Base-by-base conservation (phyloP, 1,140 invertebrate genomes). In the Choristoneura fumiferana region DNA sequence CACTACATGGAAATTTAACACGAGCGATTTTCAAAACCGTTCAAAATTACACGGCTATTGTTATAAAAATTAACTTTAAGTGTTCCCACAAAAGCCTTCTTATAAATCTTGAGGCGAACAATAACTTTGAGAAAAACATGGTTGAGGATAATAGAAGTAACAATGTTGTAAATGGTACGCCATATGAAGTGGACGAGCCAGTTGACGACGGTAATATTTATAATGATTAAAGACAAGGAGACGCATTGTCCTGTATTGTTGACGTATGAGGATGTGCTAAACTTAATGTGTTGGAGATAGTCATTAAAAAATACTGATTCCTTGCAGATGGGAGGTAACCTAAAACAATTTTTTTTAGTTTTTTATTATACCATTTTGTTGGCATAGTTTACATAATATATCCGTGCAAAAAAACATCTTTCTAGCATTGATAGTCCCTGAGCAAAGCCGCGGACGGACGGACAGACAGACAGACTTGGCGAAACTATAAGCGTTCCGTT, bases 111-210 rank as follows among this genome's bases (percentile, higher is more conserved):
- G 18, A 4, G 5, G 4, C 10, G 40, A 49, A 49, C 43, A 49
- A 49, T 49, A 14, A 18, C 3, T 10, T 12, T 29, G 17, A 49
- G 43, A 49, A 49, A 49, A 49, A 49, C 43, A 49, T 49, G 43
- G 43, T 10, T 18, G 43, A 18, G 22, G 43, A 49, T 49, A 49
- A 49, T 49, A 18, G 22, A 49, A 17, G 10, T 22, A 49, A 49
- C 43, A 49, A 49, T 49, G 43, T 49, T 49, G 18, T n/a, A 22
- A 49, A 49, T 49, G 43, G 22, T 49, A 10, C 22, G 22, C 22
- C 22, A 29, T 29, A 29, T 29, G 22, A 29, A 29, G 6, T 29
- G 22, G 22, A 29, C 2, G 22, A 29, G 2, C 18, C 9, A 49
- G 43, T 49, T 29, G 13, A 29, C n/a, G 17, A 29, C 17, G 43